Conservation (phyloP, 2,888 invertebrate species). For the Nephrocerus scutellatus region DNA sequence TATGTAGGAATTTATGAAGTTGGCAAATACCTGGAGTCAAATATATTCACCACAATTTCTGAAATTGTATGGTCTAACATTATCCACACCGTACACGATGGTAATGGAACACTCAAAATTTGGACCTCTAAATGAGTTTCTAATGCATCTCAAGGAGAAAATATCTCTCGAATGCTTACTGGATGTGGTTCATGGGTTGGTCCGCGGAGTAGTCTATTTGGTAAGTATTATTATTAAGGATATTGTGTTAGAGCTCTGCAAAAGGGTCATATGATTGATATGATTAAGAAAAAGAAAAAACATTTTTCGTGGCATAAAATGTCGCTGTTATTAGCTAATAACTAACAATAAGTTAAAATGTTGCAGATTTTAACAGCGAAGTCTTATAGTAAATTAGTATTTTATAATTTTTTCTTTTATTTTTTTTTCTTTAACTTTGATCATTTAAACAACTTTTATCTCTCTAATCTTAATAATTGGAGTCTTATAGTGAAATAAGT, state of each 20-base stretch:
- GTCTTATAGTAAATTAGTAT: neutral
- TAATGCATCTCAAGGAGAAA: conserved; percentile 47
- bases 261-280: too few relatives aligned
- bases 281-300: too few relatives aligned
- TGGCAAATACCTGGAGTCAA: conserved; percentile 72
- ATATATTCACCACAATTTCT: conserved; percentile 71
- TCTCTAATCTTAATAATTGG: too few relatives aligned
- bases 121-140: conserved; percentile 64
- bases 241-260: neutral
- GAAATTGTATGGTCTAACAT: conserved; percentile 68
- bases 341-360: too few relatives aligned
- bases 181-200: conserved; percentile 73
- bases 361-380: neutral
- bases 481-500: too few relatives aligned
- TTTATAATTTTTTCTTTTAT: too few relatives aligned
- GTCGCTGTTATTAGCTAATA: too few relatives aligned
- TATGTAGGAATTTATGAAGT: conserved; percentile 65
- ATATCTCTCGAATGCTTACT: conserved; percentile 66
- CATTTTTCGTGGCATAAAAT: too few relatives aligned
- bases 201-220: conserved; percentile 80
- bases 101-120: conserved; percentile 72
- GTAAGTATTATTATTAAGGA: conserved; percentile 46
- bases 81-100: conserved; percentile 70
- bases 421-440: too few relatives aligned
- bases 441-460: too few relatives aligned